A percentile compares a stretch with the other conserved stretches of the same genome.
Evolutionary conservation across 2,113 vertebrate genomes (phyloP).

Genomic region (Crotalus horridus): DNA sequence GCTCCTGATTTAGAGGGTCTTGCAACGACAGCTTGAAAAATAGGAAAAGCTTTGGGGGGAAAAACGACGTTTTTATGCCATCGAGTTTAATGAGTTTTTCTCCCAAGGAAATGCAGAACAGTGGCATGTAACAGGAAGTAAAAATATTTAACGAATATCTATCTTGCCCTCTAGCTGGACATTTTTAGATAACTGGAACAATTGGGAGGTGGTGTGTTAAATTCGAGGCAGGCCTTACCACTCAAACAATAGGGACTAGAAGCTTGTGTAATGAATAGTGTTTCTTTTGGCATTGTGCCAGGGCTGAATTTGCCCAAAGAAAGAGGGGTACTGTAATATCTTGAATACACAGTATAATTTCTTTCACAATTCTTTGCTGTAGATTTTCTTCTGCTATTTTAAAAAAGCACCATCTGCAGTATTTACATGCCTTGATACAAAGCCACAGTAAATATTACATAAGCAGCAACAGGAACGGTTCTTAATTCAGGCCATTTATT

Average conservation of each 20-base stretch:
- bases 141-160: neutral
- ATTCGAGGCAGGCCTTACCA: neutral
- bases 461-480: neutral
- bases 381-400: neutral
- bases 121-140: neutral
- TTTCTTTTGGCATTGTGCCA: neutral
- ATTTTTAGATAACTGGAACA: neutral
- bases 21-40: neutral
- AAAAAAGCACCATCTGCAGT: neutral
- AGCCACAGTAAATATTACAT: conserved; percentile 1
- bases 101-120: neutral
- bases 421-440: neutral
- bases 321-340: neutral
- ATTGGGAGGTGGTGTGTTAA: neutral
- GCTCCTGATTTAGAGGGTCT: neutral
- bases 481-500: neutral
- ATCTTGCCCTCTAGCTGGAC: neutral
- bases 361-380: neutral
- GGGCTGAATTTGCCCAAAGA: neutral
- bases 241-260: neutral
- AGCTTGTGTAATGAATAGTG: neutral
- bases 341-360: neutral
- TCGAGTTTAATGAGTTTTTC: neutral
- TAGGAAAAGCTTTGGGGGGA: neutral
- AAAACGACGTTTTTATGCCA: neutral